phyloP scores from a whole-genome alignment of 2,113 vertebrate species.

The Alectura lathami region DNA sequence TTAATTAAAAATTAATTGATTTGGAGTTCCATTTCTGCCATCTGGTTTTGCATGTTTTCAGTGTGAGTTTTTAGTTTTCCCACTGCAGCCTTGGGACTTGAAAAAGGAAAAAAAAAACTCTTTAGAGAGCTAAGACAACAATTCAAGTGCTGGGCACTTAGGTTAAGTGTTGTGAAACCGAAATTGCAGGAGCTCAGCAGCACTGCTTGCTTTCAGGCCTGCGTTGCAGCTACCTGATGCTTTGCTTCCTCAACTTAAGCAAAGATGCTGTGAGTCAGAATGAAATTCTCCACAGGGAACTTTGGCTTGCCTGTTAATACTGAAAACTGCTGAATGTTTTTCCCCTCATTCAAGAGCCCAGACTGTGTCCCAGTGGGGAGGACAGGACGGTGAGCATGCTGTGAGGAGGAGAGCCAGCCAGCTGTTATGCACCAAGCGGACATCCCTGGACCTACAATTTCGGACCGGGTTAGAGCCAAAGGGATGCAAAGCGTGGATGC shows the following conservation, averaged over 20 bases:
- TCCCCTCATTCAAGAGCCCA: not conserved
- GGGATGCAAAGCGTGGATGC: not conserved
- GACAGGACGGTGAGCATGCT: fast-evolving
- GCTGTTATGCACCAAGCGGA: not conserved
- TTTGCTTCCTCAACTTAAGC: not conserved
- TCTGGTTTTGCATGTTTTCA: not conserved
- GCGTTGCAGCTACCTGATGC: not conserved
- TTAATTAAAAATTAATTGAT: slow-evolving; percentile 29
- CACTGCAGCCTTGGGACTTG: not conserved
- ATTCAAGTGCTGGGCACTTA: not conserved
- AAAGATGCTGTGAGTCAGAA: not conserved
- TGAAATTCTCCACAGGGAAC: not conserved
- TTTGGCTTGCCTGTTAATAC: not conserved
- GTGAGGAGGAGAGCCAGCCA: not conserved
- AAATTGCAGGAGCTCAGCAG: not conserved
- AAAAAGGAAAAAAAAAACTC: not conserved
- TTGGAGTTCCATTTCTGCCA: not conserved
- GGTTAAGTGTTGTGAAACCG: not conserved
- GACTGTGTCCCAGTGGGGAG: not conserved
- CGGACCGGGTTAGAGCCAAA: not conserved
- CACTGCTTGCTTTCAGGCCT: not conserved
- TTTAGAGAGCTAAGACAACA: slow-evolving; percentile 25
- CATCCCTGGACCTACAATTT: not conserved
- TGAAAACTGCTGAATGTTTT: not conserved
- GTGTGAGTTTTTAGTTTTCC: slow-evolving; percentile 12